Evolutionary conservation across 2,797 vertebrate species (phyloP).

Genomic region (Rhabdophis nuchalis): DNA sequence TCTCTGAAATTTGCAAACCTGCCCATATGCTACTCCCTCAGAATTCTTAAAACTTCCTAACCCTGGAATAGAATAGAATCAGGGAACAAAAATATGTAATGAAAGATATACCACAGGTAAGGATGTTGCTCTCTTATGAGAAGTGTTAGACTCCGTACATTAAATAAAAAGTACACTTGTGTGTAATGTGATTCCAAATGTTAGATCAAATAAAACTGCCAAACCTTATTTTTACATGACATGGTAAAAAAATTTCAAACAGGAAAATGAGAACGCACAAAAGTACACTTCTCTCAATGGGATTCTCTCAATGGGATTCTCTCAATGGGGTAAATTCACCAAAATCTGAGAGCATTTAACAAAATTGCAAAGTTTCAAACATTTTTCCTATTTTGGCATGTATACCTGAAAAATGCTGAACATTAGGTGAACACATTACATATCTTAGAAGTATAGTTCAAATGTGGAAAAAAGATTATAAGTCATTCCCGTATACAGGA

Average conservation of each 20-base stretch:
- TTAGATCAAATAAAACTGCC: neutral
- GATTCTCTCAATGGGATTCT: neutral
- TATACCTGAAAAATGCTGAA: neutral
- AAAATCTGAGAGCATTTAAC: neutral
- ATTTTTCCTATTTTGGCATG: neutral
- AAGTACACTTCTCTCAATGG: neutral
- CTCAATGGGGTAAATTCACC: neutral
- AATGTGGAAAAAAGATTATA: neutral
- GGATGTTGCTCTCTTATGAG: neutral
- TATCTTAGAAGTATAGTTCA: neutral
- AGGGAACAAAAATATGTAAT: neutral
- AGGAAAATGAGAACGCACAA: neutral
- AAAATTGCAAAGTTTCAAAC: neutral
- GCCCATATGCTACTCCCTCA: neutral
- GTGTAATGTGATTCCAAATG: neutral
- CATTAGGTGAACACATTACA: neutral
- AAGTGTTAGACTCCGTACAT: neutral
- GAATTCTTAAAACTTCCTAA: neutral
- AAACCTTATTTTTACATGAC: neutral
- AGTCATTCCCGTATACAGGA: neutral
- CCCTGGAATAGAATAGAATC: neutral
- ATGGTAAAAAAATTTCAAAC: neutral
- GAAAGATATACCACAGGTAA: neutral
- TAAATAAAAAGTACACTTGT: neutral
- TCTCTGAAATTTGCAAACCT: neutral